Evolutionary conservation across 2,888 invertebrate genomes (phyloP).

Genomic region (Pristionchus exspectatus): DNA sequence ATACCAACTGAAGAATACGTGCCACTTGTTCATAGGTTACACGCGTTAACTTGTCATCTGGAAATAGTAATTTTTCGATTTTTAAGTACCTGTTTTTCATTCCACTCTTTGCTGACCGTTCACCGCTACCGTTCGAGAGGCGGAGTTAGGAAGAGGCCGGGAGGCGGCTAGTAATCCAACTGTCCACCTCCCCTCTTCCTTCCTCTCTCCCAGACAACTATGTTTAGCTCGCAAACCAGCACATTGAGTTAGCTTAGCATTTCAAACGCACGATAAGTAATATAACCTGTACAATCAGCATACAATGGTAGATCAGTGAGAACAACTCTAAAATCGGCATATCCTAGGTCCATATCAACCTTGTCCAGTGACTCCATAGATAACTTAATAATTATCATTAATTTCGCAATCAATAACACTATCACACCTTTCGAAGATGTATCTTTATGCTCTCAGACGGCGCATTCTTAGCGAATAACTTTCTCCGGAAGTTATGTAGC

Average conservation of each 20-base stretch:
- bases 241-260: too few relatives aligned
- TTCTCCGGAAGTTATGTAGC: conserved; percentile 66
- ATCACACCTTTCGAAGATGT: conserved; percentile 65
- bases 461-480: conserved; percentile 60
- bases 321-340: conserved; percentile 68
- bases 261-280: neutral
- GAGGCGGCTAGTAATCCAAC: too few relatives aligned
- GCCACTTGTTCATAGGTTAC: conserved; percentile 66
- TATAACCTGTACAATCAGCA: conserved; percentile 47
- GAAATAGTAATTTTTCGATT: conserved; percentile 5
- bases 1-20: conserved; percentile 40
- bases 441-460: conserved; percentile 64
- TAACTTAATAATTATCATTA: conserved; percentile 57
- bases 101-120: too few relatives aligned
- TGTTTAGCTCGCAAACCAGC: too few relatives aligned
- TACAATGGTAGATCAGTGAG: conserved; percentile 62
- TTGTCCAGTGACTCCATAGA: conserved; percentile 63
- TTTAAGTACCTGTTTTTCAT: too few relatives aligned
- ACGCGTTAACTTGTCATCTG: conserved; percentile 63
- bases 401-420: neutral
- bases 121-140: too few relatives aligned
- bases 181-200: too few relatives aligned
- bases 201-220: too few relatives aligned
- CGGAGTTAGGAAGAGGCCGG: too few relatives aligned
- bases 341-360: conserved; percentile 68